Percentiles rank a stretch among this genome's conserved stretches.
Conservation (phyloP, 2,888 invertebrate species). For the Deroplatys truncata region DNA sequence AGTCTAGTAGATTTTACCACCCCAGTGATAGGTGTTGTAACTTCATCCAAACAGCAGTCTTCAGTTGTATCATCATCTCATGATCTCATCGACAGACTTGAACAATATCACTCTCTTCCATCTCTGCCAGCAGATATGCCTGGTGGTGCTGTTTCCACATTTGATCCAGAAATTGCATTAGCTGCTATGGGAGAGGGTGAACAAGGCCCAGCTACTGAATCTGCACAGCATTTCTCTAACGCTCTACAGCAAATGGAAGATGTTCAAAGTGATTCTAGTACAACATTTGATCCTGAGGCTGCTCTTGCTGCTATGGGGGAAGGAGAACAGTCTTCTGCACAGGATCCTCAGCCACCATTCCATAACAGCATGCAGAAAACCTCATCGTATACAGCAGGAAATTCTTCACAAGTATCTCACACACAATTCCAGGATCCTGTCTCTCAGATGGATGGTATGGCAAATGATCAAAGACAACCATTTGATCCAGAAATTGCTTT, state of each 20-base stretch:
- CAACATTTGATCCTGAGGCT: slow-evolving; percentile 20
- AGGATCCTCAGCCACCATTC: neutral
- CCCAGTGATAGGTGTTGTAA: neutral
- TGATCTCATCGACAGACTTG: slow-evolving; percentile 19
- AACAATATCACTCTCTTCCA: slow-evolving; percentile 6
- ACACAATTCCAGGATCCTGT: neutral
- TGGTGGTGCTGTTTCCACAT: slow-evolving; percentile 9
- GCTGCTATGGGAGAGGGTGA: slow-evolving; percentile 17
- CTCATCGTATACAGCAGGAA: slow-evolving; percentile 17
- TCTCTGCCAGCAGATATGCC: neutral
- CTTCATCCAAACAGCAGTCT: neutral
- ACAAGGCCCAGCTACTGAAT: neutral
- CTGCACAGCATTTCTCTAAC: neutral
- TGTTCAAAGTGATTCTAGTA: slow-evolving; percentile 4
- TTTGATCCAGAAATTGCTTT: slow-evolving; percentile 23
- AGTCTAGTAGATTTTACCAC: slow-evolving; percentile 1
- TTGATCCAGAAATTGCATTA: slow-evolving; percentile 24
- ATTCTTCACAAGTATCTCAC: neutral
- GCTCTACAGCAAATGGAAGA: neutral
- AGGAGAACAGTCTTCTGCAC: slow-evolving; percentile 4
- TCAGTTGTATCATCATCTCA: neutral
- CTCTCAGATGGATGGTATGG: neutral
- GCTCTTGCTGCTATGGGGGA: slow-evolving; percentile 23
- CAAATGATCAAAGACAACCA: neutral
- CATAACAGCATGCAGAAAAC: neutral